Conservation (phyloP, 2,797 vertebrate genomes). For the Pipistrellus pipistrellus region DNA sequence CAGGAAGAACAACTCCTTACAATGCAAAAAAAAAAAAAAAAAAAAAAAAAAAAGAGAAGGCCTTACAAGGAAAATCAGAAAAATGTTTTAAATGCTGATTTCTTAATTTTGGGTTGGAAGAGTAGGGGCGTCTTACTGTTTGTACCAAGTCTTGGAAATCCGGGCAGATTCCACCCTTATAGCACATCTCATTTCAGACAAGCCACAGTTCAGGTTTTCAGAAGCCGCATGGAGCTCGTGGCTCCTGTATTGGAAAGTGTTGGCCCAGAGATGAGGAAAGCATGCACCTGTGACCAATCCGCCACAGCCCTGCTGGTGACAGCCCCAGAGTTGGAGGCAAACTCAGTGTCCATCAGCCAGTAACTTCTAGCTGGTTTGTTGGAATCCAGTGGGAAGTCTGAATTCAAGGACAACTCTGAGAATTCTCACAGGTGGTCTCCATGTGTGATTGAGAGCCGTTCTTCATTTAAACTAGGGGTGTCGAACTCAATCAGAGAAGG, state of each 20-base stretch:
- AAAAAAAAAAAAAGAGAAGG: no score
- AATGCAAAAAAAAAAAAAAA: no score
- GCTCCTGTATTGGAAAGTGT: background rate
- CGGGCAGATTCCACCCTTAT: background rate
- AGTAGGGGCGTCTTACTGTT: background rate
- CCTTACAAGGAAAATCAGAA: no score
- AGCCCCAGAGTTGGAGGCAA: background rate
- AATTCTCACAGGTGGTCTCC: background rate
- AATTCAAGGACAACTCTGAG: background rate
- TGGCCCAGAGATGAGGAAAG: background rate
- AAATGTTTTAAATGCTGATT: no score
- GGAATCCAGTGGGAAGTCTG: background rate
- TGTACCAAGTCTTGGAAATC: no score
- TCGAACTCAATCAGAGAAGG: no score
- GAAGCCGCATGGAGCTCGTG: background rate
- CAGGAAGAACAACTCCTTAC: no score
- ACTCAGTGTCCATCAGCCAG: background rate
- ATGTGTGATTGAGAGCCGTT: background rate
- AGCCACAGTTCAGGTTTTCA: background rate
- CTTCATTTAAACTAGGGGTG: background rate
- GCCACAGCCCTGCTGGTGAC: background rate
- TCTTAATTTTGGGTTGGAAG: no score
- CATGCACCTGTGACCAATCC: no score
- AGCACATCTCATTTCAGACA: fast-evolving
- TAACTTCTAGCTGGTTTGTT: fast-evolving